A percentile compares a stretch with the other conserved stretches of the same genome.
Conservation (phyloP, 92 coral and sea anemone species). For the Heliopora coerulea region DNA sequence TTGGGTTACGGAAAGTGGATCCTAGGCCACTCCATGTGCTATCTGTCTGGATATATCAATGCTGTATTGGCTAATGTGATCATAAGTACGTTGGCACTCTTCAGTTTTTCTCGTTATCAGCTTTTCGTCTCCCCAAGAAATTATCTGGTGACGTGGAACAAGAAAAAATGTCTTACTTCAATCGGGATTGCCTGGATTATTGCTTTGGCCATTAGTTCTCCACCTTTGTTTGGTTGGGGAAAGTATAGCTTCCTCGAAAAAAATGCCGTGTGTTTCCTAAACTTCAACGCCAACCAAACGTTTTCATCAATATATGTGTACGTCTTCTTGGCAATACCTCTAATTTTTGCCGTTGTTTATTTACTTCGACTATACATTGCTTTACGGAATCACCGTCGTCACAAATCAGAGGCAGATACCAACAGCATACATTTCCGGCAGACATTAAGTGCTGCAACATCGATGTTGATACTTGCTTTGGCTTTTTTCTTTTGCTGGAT, state of each 20-base stretch:
- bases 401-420: slow-evolving; percentile 16
- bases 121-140: slow-evolving; percentile 51
- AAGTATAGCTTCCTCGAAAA: slow-evolving; percentile 60
- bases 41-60: slow-evolving; percentile 52
- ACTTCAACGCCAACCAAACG: slow-evolving; percentile 54
- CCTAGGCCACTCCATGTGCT: slow-evolving; percentile 43
- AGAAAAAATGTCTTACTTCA: slow-evolving; percentile 52
- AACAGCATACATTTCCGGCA: slow-evolving; percentile 25
- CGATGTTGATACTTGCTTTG: slow-evolving; percentile 17
- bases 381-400: slow-evolving; percentile 44
- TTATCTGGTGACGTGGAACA: slow-evolving; percentile 61
- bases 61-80: slow-evolving; percentile 54
- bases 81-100: slow-evolving; percentile 55
- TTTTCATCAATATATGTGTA: slow-evolving; percentile 64
- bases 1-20: slow-evolving; percentile 57
- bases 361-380: slow-evolving; percentile 55
- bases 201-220: slow-evolving; percentile 47
- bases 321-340: slow-evolving; percentile 62
- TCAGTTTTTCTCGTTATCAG: slow-evolving; percentile 65
- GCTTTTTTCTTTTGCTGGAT: slow-evolving; percentile 25
- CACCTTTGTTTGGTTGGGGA: slow-evolving; percentile 76
- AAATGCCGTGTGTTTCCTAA: slow-evolving; percentile 65
- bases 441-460: slow-evolving; percentile 27
- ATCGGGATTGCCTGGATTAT: slow-evolving; percentile 53
- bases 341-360: slow-evolving; percentile 48